phyloP scores from a whole-genome alignment of 1,140 invertebrate genomes.

The Araneus ventricosus region DNA sequence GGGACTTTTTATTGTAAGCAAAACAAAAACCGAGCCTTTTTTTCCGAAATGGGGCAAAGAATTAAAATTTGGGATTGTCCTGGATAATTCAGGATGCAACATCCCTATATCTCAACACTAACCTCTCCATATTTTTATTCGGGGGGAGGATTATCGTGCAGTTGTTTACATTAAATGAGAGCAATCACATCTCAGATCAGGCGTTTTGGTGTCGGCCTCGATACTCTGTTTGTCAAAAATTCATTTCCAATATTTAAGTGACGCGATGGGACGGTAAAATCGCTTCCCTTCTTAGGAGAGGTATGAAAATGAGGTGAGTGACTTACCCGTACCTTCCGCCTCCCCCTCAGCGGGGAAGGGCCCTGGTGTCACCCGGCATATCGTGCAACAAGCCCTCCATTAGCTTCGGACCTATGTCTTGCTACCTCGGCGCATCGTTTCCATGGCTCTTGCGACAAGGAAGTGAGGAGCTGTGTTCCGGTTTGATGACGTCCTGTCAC shows the following conservation, averaged over 20 bases:
- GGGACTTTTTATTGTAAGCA: no score
- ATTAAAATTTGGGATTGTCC: no score
- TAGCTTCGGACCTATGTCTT: background rate
- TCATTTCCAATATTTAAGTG: background rate
- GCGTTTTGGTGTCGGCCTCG: no score
- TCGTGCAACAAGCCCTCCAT: conserved; percentile 1
- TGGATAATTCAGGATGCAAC: no score
- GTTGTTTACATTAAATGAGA: no score
- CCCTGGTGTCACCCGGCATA: background rate
- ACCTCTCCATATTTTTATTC: no score
- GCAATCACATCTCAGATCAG: no score
- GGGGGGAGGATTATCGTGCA: no score
- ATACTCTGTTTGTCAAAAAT: background rate
- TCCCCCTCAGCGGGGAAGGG: background rate
- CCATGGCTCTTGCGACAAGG: background rate
- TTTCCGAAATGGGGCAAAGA: no score
- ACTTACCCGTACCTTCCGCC: background rate
- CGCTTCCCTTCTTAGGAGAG: background rate
- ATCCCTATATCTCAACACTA: no score
- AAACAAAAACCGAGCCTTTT: no score
- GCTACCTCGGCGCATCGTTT: background rate
- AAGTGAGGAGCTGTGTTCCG: conserved; percentile 4
- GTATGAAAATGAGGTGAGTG: background rate
- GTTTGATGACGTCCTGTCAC: conserved; percentile 27
- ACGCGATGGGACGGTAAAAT: background rate